Evolutionary conservation across 1,140 invertebrate genomes (phyloP), one percentile per base, ranked within the genome.

Genomic region (Macrocentrus cingulum): DNA sequence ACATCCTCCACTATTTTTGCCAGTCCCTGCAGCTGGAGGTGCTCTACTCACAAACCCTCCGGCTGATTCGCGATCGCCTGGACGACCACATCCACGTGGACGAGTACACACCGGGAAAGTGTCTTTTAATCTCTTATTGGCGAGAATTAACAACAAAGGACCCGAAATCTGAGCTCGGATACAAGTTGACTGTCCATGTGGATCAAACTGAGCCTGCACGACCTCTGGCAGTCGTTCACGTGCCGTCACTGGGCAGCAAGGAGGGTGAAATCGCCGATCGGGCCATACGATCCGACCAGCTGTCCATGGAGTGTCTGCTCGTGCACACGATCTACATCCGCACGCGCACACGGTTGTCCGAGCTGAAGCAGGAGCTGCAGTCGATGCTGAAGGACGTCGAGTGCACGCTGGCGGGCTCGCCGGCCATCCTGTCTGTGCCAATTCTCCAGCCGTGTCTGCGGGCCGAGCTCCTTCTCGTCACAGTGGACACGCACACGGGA

Each of bases 301-400:
- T 98, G 1, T 97, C 94, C 1, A 92, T 99, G 85, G 95, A 98
- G 80, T 87, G 92, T 41, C 80, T 98, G 41, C 80, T 99, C n/a
- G 94, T 97, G n/a, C 93, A 97, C 68, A 98, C 95, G 0, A 95
- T 98, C 68, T 95, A 98, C 75, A 89, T 97, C 20, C 83, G 97
- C 56, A 95, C 94, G 0, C 84, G 89, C 49, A 88, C 87, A 62
- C 82, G 93, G 15, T 80, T 97, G 4, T 83, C 83, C 25, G 91
- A 95, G 69, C 83, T 97, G n/a, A 91, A 91, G 75, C 86, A 90
- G 59, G 87, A 92, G 69, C 70, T 94, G 23, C 84, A 89, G 73
- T 80, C 80, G n/a, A 84, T 90, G 72, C 77, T 89, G 8, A 87
- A 88, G 71, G 85, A 88, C 65, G 83, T 87, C 16, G 88, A 91